These are phyloP conservation scores for Neoniphon sammara DNA, from an alignment of 2,797 vertebrate species.

Conservation along the genomic window DNA sequence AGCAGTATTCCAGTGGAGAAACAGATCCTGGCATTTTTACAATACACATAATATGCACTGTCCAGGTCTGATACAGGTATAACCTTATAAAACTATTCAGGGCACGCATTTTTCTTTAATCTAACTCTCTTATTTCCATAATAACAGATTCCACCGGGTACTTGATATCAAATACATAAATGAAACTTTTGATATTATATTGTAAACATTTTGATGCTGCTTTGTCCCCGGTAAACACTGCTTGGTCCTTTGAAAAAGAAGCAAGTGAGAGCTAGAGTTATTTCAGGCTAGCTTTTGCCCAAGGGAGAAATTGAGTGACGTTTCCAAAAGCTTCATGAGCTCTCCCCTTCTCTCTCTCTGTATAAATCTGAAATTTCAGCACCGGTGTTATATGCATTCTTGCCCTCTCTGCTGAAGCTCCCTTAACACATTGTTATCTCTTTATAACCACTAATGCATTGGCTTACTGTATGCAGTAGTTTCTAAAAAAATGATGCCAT, in stretches of 20 bases:
- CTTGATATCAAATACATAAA: constrained; percentile 5
- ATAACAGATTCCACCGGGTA: neutral
- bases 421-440: neutral
- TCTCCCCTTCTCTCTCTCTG: constrained; percentile 28
- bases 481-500: neutral
- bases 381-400: neutral
- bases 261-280: constrained; percentile 28
- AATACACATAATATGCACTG: neutral
- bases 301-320: constrained; percentile 37
- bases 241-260: constrained; percentile 14
- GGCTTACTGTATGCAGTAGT: neutral
- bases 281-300: constrained; percentile 34
- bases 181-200: constrained; percentile 1
- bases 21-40: constrained; percentile 1
- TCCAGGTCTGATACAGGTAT: neutral
- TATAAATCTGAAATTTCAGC: constrained; percentile 35
- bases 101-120: neutral
- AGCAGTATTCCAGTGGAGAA: neutral
- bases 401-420: neutral
- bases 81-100: neutral
- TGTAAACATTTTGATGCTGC: constrained; percentile 16
- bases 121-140: neutral
- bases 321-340: constrained; percentile 19
- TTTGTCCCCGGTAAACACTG: neutral
- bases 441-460: neutral